Evolutionary conservation across 2,797 vertebrate genomes (phyloP).

Genomic region (Orestias chungarensis): DNA sequence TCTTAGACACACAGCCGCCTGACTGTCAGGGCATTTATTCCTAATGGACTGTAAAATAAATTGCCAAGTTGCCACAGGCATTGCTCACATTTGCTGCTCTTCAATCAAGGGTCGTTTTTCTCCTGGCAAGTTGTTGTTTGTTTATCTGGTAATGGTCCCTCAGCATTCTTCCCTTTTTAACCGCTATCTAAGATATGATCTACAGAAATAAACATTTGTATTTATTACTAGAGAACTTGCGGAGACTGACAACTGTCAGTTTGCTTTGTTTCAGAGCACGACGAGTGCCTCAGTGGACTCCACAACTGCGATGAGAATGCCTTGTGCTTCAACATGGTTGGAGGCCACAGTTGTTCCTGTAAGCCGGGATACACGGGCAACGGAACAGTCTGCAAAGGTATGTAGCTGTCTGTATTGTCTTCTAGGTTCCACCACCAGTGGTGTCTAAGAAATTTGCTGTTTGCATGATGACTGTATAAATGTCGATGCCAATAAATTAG

Average conservation of each 20-base stretch:
- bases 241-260: slow-evolving; percentile 8
- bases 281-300: slow-evolving; percentile 91
- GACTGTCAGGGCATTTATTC: slow-evolving; percentile 46
- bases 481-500: too few relatives aligned
- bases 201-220: not conserved
- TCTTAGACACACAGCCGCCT: slow-evolving; percentile 46
- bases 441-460: not conserved
- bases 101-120: slow-evolving; percentile 37
- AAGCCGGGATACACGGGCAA: slow-evolving; percentile 94
- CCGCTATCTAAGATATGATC: not conserved
- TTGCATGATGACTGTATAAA: not conserved
- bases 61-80: slow-evolving; percentile 25
- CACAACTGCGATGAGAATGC: slow-evolving; percentile 95
- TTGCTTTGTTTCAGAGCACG: slow-evolving; percentile 84
- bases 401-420: slow-evolving; percentile 3
- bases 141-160: slow-evolving; percentile 16
- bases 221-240: not conserved
- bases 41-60: slow-evolving; percentile 40
- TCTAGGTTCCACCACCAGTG: not conserved
- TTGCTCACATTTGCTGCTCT: slow-evolving; percentile 30
- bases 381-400: slow-evolving; percentile 94
- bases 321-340: slow-evolving; percentile 95
- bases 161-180: not conserved
- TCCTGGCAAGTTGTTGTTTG: slow-evolving; percentile 11
- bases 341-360: slow-evolving; percentile 95